Base-by-base conservation (phyloP, 2,888 invertebrate genomes). In the Luperina nickerlii region DNA sequence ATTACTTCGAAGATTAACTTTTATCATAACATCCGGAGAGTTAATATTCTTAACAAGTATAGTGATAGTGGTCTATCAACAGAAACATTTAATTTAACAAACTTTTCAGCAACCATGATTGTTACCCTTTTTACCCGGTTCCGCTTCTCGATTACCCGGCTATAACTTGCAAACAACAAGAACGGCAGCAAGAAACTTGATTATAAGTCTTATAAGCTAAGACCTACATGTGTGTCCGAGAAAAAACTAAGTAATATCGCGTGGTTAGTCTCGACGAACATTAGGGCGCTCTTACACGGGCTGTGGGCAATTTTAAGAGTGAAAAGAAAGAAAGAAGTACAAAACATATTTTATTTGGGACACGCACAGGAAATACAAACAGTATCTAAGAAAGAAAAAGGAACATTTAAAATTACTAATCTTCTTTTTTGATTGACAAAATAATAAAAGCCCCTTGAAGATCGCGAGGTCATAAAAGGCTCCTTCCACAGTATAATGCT, bases 201-300 rank as follows among this genome's bases (percentile, higher is more conserved):
- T 84, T 83, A 75, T 65, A 84, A 65, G 74, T 84, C 85, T 63
- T 84, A 27, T 51, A 38, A 84, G 69, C 85, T 76, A 76, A 76
- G 68, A 80, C 71, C 54, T 79, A 69, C 62, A 73, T 75, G 68
- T 80, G 75, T 75, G 54, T 71, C 27, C 15, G n/a, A 65, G 45
- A 80, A 85, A 74, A 83, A 84, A 80, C 72, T n/a, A 45, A 75
- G 68, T 54, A 73, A 85, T 80, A 80, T 72, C 69, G 72, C 42
- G 48, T 60, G 24, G 54, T 65, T 27, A 27, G 66, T n/a, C 62
- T 66, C 18, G 6, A 38, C 7, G 4, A 71, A 54, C 9, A 18
- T 70, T 67, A 66, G 45, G 18, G 51, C 2, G 32, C 18, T 62
- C 15, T 67, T 8, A 77, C 11, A 74, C 65, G n/a, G 54, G 13